Evolutionary conservation across 2,888 invertebrate species (phyloP).

Genomic region (Amphipoea lucens): DNA sequence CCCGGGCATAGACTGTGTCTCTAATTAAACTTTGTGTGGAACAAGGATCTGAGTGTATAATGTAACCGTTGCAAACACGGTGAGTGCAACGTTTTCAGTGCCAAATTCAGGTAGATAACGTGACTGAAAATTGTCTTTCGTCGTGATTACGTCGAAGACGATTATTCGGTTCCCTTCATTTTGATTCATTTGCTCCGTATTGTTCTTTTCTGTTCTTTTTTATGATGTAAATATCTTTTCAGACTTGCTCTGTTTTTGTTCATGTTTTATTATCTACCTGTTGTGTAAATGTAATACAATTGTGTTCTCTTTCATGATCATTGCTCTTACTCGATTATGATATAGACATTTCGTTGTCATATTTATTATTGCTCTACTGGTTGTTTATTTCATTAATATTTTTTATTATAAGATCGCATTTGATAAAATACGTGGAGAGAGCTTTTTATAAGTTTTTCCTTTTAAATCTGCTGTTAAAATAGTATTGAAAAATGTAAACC

Average conservation of each 20-base stretch:
- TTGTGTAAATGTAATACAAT: constrained; percentile 34
- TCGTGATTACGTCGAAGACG: constrained; percentile 46
- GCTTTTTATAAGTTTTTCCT: not conserved
- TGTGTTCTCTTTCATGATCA: not conserved
- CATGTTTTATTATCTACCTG: constrained; percentile 50
- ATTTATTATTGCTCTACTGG: not conserved
- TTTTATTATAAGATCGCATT: not conserved
- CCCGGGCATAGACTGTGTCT: constrained; percentile 67
- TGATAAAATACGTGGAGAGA: not conserved
- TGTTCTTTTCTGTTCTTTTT: constrained; percentile 45
- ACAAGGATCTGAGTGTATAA: constrained; percentile 75
- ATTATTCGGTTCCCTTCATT: constrained; percentile 51
- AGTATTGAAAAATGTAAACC: not conserved
- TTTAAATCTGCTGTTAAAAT: not conserved
- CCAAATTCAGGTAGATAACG: constrained; percentile 81
- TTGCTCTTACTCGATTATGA: constrained; percentile 7
- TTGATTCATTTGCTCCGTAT: constrained; percentile 50
- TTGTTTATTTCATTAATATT: not conserved
- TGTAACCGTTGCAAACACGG: constrained; percentile 76
- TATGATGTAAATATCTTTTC: constrained; percentile 41
- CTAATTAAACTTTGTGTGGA: constrained; percentile 75
- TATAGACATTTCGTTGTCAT: not conserved
- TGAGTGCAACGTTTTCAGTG: constrained; percentile 78
- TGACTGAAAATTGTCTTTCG: constrained; percentile 65
- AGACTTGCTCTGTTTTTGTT: constrained; percentile 38